These are phyloP conservation scores for Synanthedon tipuliformis DNA, from an alignment of 2,888 invertebrate species.

Conservation along the genomic window DNA sequence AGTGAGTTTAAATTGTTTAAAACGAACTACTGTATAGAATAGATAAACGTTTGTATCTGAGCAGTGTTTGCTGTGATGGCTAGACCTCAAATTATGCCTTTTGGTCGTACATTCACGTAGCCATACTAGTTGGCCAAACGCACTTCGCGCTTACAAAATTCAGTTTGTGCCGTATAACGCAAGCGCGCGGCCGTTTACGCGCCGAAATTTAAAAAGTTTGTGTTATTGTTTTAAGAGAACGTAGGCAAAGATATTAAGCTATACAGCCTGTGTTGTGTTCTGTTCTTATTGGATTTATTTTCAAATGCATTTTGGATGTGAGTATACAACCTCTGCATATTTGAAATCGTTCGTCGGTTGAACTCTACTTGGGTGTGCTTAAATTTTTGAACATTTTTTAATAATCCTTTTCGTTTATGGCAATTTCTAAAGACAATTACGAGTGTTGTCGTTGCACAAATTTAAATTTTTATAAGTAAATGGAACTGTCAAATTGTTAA, in stretches of 20 bases:
- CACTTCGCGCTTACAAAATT: constrained; percentile 61
- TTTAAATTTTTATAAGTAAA: background rate
- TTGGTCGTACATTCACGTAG: constrained; percentile 49
- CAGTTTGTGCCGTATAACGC: constrained; percentile 59
- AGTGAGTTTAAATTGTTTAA: background rate
- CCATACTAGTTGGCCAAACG: constrained; percentile 40
- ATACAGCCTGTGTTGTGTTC: constrained; percentile 31
- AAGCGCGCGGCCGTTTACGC: constrained; percentile 60
- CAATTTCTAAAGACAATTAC: background rate
- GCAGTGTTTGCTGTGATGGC: background rate
- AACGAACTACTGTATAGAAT: background rate
- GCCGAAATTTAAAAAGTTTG: constrained; percentile 49
- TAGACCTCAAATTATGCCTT: constrained; percentile 19
- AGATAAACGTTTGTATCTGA: background rate
- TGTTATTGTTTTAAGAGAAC: constrained; percentile 12
- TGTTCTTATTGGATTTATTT: background rate
- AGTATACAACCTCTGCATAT: constrained; percentile 25
- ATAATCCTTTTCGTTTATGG: background rate
- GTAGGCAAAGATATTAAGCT: constrained; percentile 4
- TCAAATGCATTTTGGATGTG: constrained; percentile 39
- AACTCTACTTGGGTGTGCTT: constrained; percentile 18
- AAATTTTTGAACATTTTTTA: background rate
- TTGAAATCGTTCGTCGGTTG: constrained; percentile 58
- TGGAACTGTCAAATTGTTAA: background rate
- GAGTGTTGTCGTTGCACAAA: background rate